Base-by-base conservation (phyloP, 1,140 invertebrate genomes). In the Pseudomyrmex dendroicus region DNA sequence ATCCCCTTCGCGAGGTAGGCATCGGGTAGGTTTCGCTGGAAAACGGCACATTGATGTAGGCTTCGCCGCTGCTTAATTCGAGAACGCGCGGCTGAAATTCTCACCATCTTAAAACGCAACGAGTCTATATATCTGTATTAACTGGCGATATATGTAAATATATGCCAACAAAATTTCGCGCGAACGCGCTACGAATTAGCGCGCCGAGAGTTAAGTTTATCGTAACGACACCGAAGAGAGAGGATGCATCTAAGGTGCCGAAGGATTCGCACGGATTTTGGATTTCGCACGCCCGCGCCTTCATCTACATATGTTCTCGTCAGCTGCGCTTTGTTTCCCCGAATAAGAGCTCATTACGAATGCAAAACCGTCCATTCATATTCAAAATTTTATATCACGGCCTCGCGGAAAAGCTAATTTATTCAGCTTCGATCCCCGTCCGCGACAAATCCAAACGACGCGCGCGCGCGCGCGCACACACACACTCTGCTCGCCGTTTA, bases 291-390 rank as follows among this genome's bases (percentile, higher is more conserved):
- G 83, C 86, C 82, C 85, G 84, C 85, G 84, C 82, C 92, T 94
- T 95, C 94, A 95, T 96, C 95, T 96, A 95, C 95, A 96, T 95
- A 96, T 96, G 95, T 95, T 95, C 94, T 94, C 94, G 94, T 95
- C 95, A 95, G 95, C 93, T 94, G 94, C 91, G 95, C 94, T 95
- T 96, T 95, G 95, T 96, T 95, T 95, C 95, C 35, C 92, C 90
- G 93, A 93, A 94, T 93, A 92, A 94, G 93, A 94, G 91, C 96
- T 96, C 96, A 97, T 97, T 96, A 96, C 95, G 95, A 95, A 97
- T 97, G 96, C 96, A 96, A 97, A 97, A 97, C 96, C 96, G 95
- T 95, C 96, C 96, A 97, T 97, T 97, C 96, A 97, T 97, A 97
- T 97, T 97, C 96, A 96, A 97, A 97, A 97, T 97, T 97, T 97